A percentile compares a stretch with the other conserved stretches of the same genome.
These are phyloP conservation scores for Formica aserva DNA, from an alignment of 2,888 invertebrate species.

Conservation along the genomic window DNA sequence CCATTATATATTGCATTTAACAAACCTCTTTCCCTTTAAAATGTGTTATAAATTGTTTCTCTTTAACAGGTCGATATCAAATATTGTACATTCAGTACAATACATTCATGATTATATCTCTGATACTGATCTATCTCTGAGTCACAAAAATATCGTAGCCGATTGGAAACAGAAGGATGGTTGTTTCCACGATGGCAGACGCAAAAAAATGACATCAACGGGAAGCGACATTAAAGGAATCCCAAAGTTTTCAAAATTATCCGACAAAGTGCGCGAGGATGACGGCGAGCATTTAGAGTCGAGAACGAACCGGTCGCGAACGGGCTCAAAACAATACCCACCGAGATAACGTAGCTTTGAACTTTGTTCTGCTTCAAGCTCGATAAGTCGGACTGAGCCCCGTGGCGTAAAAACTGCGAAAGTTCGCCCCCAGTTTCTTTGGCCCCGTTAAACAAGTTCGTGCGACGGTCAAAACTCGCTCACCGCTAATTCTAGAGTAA, in stretches of 20 bases:
- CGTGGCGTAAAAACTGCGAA: conserved; percentile 76
- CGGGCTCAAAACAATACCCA: conserved; percentile 65
- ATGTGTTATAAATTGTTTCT: neutral
- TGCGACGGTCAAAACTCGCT: conserved; percentile 65
- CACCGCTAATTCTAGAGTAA: conserved; percentile 52
- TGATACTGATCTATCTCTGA: neutral
- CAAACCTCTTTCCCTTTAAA: neutral
- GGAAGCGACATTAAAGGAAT: conserved; percentile 42
- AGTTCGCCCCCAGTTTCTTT: conserved; percentile 76
- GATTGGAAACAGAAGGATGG: neutral
- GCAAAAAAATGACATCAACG: conserved; percentile 19
- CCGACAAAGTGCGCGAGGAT: conserved; percentile 34
- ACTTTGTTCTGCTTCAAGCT: conserved; percentile 74
- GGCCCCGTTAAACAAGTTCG: conserved; percentile 78
- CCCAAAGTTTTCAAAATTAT: conserved; percentile 47
- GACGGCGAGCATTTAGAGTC: conserved; percentile 44
- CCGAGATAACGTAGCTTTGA: conserved; percentile 70
- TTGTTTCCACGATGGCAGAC: conserved; percentile 5
- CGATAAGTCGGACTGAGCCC: conserved; percentile 74
- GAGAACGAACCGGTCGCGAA: conserved; percentile 43
- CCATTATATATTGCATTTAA: neutral
- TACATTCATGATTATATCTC: neutral
- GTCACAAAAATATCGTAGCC: conserved; percentile 4
- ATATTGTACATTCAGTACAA: conserved; percentile 4
- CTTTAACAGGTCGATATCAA: neutral